Evolutionary conservation across 92 coral and sea anemone genomes (phyloP).

Genomic region (Parazoanthus atlanticus): DNA sequence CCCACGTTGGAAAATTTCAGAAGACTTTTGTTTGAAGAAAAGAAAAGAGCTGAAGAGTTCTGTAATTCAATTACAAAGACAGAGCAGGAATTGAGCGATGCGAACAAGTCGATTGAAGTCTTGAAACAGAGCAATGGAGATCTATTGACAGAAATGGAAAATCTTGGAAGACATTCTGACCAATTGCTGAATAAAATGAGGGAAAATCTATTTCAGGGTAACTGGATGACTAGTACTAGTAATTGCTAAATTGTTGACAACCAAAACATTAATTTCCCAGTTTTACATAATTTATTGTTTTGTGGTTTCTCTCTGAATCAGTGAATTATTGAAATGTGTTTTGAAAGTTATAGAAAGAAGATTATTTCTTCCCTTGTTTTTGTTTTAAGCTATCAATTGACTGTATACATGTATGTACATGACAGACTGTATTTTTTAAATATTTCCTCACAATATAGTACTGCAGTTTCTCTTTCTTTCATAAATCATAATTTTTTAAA

Average conservation of each 20-base stretch:
- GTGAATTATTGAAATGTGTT: no score
- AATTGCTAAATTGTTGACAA: not conserved
- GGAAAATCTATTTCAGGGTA: slow-evolving; percentile 34
- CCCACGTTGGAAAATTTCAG: slow-evolving; percentile 26
- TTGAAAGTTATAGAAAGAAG: no score
- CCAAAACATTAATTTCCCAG: not conserved
- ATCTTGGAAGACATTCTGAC: not conserved
- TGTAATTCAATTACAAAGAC: not conserved
- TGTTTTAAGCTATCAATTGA: no score
- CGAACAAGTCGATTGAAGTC: slow-evolving; percentile 15
- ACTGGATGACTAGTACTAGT: not conserved
- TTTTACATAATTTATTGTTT: not conserved
- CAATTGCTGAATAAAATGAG: slow-evolving; percentile 27
- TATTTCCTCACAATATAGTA: no score
- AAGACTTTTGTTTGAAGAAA: slow-evolving; percentile 26
- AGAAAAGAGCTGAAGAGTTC: not conserved
- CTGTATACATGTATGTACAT: no score
- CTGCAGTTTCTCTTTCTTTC: no score
- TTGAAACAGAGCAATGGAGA: slow-evolving; percentile 21
- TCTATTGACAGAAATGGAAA: slow-evolving; percentile 20
- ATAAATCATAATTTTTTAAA: no score
- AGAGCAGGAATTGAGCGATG: slow-evolving; percentile 17
- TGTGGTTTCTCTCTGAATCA: no score
- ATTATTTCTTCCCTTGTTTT: no score
- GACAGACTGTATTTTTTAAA: no score